A percentile compares a stretch with the other conserved stretches of the same genome.
These are phyloP conservation scores for Parazoanthus darwini DNA, from an alignment of 92 coral and sea anemone species.

Conservation along the genomic window DNA sequence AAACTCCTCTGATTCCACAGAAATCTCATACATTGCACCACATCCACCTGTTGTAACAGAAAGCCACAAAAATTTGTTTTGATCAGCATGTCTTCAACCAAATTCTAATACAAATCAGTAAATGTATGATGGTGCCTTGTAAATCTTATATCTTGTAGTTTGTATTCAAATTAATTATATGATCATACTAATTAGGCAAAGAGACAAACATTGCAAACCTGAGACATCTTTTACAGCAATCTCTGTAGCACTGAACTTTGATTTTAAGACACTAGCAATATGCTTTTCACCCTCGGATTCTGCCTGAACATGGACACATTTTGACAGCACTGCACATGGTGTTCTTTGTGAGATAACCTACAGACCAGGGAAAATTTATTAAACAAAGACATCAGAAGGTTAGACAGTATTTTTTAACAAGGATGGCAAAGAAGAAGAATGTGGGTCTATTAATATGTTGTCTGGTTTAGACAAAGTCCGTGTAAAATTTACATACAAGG, in stretches of 20 bases:
- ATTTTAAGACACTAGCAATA: constrained; percentile 71
- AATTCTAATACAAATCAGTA: too few relatives aligned
- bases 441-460: too few relatives aligned
- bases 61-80: background rate
- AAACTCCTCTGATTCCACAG: constrained; percentile 84
- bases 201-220: constrained; percentile 51
- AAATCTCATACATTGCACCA: constrained; percentile 98
- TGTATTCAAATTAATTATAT: too few relatives aligned
- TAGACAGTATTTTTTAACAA: too few relatives aligned
- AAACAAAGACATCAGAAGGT: too few relatives aligned
- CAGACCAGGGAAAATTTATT: background rate
- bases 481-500: too few relatives aligned
- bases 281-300: constrained; percentile 75
- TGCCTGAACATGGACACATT: constrained; percentile 49
- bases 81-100: background rate
- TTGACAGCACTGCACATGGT: constrained; percentile 8
- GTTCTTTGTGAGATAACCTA: constrained; percentile 12
- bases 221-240: constrained; percentile 91
- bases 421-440: too few relatives aligned
- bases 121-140: too few relatives aligned
- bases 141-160: too few relatives aligned
- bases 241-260: constrained; percentile 71
- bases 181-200: background rate
- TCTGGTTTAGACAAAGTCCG: too few relatives aligned
- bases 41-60: constrained; percentile 76